Conservation (phyloP, 2,113 vertebrate genomes). For the Mustela lutreola region DNA sequence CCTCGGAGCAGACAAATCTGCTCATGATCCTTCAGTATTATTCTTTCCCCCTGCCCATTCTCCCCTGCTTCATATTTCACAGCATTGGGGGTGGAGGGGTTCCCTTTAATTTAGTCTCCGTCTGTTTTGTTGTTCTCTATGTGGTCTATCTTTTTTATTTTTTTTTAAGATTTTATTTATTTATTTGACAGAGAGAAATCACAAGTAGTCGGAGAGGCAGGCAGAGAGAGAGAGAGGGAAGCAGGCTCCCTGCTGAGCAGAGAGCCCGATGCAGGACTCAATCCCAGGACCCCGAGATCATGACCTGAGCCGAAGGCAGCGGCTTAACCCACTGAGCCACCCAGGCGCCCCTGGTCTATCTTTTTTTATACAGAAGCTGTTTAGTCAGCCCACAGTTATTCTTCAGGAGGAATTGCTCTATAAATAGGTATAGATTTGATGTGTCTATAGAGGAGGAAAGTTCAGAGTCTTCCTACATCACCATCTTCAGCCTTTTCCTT, state of each 20-base stretch:
- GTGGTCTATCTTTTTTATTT: not conserved
- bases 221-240: too few relatives aligned
- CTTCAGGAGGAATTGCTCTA: not conserved
- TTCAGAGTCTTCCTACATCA: not conserved
- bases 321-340: too few relatives aligned
- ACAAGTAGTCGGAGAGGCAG: too few relatives aligned
- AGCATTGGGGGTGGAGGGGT: not conserved
- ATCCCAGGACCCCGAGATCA: too few relatives aligned
- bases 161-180: not conserved
- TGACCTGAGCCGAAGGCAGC: too few relatives aligned
- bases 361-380: not conserved
- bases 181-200: too few relatives aligned
- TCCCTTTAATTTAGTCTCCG: not conserved
- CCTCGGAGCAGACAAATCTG: not conserved
- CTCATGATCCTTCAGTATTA: not conserved
- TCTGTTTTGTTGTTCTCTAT: not conserved
- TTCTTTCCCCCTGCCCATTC: not conserved
- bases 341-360: not conserved
- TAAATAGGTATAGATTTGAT: not conserved
- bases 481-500: not conserved
- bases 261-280: too few relatives aligned
- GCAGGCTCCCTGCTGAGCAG: too few relatives aligned
- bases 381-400: not conserved
- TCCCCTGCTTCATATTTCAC: not conserved
- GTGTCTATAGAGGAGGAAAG: not conserved